A percentile compares a stretch with the other conserved stretches of the same genome.
These are phyloP conservation scores for Drepanosiphum platanoidis DNA, from an alignment of 2,888 invertebrate genomes.

Conservation along the genomic window DNA sequence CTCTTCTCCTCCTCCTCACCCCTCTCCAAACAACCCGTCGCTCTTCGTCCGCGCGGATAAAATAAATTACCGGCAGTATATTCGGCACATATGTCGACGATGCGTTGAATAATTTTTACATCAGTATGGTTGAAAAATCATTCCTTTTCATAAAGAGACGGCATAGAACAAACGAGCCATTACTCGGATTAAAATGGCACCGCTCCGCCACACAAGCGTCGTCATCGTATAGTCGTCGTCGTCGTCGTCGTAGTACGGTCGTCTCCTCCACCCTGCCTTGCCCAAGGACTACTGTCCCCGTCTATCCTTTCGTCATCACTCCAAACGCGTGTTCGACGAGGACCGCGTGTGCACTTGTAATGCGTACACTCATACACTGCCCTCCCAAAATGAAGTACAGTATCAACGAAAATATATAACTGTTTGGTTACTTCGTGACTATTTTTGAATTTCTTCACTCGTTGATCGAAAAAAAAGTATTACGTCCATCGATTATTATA, in stretches of 20 bases:
- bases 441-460: too few relatives aligned
- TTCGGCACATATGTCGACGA: constrained; percentile 56
- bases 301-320: too few relatives aligned
- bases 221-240: not conserved
- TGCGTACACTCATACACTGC: too few relatives aligned
- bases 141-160: constrained; percentile 55
- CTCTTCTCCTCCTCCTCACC: too few relatives aligned
- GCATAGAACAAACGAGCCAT: constrained; percentile 58
- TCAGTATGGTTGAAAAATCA: constrained; percentile 58
- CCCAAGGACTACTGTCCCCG: not conserved
- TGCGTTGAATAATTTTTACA: constrained; percentile 61
- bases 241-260: not conserved
- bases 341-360: too few relatives aligned
- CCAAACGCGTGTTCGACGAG: too few relatives aligned
- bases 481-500: too few relatives aligned
- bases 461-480: too few relatives aligned
- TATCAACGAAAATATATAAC: too few relatives aligned
- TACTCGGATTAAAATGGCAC: constrained; percentile 59
- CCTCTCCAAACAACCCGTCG: not conserved
- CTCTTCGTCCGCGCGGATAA: constrained; percentile 8
- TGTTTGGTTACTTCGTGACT: too few relatives aligned
- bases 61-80: constrained; percentile 60
- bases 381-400: too few relatives aligned
- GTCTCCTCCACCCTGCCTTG: not conserved
- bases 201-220: constrained; percentile 4